Evolutionary conservation across 23 tunicate species (phyloP), one percentile per base, ranked within the genome.

Genomic region (Aplidium turbinatum): DNA sequence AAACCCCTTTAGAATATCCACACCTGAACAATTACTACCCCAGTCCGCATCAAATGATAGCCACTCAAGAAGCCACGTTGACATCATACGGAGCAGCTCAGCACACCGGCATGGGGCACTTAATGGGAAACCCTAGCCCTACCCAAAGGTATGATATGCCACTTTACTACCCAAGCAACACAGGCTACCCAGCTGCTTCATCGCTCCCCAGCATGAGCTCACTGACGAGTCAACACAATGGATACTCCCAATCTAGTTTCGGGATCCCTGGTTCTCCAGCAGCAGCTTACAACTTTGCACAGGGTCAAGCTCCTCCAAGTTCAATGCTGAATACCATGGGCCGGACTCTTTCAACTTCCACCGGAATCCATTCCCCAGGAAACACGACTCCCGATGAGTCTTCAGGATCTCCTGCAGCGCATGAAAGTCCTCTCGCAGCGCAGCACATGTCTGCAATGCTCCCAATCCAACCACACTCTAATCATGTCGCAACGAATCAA

Each of bases 191-290:
- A 20, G 67, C 87, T 4, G 72, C 96, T 4, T 48, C 89, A n/a
- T 62, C 78, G 31, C 78, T 85, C 9, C 80, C 84, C 52, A 88
- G 85, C 62, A 85, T 86, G 85, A 82, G 73, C 33, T 64, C 85
- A 0, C 42, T 63, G 1, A 55, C 85, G 4, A 40, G 67, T 62
- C 96, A 89, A 55, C 89, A 83, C 64, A 60, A 35, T 16, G 75
- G 85, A 25, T 88, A 88, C 68, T 66, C 76, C 21, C 69, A 61
- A 30, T 4, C 33, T 65, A 16, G 7, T 2, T 65, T 35, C 24
- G 60, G 60, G 4, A 28, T 48, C 25, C 36, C 38, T 18, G 7
- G 28, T 3, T 65, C 72, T 16, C 16, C 33, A 11, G 50, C 72
- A 7, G 31, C 16, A 36, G 22, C 26, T 2, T 82, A 83, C 76